Base-by-base conservation (phyloP, 1,140 invertebrate species). In the Dryas iulia region DNA sequence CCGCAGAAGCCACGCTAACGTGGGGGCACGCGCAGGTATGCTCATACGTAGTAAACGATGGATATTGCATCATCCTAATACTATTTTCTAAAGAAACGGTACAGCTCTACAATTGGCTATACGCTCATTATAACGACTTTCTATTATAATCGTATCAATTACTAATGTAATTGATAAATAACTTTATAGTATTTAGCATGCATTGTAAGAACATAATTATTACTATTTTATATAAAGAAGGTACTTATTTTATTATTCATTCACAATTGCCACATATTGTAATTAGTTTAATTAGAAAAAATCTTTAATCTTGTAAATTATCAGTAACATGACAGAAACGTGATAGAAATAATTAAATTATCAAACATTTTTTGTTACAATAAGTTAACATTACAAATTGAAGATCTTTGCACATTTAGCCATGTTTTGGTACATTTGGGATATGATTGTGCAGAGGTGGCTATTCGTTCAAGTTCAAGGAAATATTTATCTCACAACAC, bases 41-140 rank as follows among this genome's bases (percentile, higher is more conserved):
- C n/a, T n/a, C 57, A 47, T 59, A 58, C 39, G 35, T 66, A 57
- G 66, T 59, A 59, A 26, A 61, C 25, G 59, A 12, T 54, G 24
- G 18, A 47, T 56, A 23, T 73, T 73, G 65, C 72, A 66, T 73
- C 72, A 73, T 33, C 60, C 67, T 30, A 21, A n/a, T 35, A 21
- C 35, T 47, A 47, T 47, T 18, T n/a, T 18, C 18, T 18, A 1
- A 47, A 47, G 39, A 18, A 21, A 47, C n/a, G n/a, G n/a, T n/a
- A n/a, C 39, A 47, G 39, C 18, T 18, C 39, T 21, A 21, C 8
- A 21, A 10, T 47, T 21, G 39, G 14, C 10, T 18, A 21, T 21
- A 47, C 39, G 10, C 6, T 47, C 7, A 10, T 47, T 21, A 21
- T 3, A 47, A 21, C 39, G 14, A 3, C 18, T 47, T 47, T 10